Evolutionary conservation across 2,113 vertebrate species (phyloP).

Genomic region (Collichthys lucidus): DNA sequence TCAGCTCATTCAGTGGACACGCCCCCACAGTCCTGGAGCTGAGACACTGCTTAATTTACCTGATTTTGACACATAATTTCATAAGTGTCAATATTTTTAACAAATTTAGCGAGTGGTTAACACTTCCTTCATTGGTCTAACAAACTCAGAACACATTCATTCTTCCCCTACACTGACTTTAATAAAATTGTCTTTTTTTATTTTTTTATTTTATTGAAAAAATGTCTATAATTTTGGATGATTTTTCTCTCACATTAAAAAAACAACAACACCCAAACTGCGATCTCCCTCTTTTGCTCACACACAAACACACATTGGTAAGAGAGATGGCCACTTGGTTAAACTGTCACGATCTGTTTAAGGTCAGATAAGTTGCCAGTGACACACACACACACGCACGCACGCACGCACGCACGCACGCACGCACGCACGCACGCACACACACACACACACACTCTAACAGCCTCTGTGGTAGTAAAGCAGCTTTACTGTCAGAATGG

Average conservation of each 20-base stretch:
- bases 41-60: no score
- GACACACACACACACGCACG: neutral
- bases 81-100: no score
- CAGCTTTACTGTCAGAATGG: conserved; percentile 45
- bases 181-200: no score
- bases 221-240: no score
- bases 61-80: no score
- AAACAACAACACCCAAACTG: neutral
- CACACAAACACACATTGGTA: neutral
- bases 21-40: no score
- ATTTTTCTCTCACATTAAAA: neutral
- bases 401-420: neutral
- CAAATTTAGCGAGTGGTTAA: no score
- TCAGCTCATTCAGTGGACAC: no score
- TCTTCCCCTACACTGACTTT: no score
- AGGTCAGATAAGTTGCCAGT: conserved; percentile 37
- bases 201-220: no score
- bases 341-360: conserved; percentile 25
- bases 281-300: neutral
- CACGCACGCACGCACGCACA: neutral
- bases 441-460: conserved; percentile 10
- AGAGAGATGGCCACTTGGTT: neutral
- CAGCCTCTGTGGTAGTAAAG: conserved; percentile 35
- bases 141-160: no score
- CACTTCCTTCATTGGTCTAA: no score